phyloP scores from a whole-genome alignment of 2,797 vertebrate species.

The Pseudomugil gertrudae region DNA sequence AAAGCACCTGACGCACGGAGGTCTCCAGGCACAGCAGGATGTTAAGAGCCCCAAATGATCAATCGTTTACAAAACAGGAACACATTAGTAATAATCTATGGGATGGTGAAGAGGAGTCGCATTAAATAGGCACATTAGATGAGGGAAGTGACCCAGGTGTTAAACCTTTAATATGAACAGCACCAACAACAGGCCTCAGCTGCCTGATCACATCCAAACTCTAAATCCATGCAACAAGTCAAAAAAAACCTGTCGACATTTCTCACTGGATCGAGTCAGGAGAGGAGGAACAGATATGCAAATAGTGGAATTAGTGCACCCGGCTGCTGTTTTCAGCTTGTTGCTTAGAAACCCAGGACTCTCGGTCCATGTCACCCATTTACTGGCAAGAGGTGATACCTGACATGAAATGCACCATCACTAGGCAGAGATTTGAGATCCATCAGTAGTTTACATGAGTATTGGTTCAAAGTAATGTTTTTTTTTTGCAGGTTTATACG shows the following conservation, averaged over 20 bases:
- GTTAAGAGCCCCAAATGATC: slow-evolving; percentile 28
- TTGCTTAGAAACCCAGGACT: slow-evolving; percentile 68
- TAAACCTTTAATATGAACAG: slow-evolving; percentile 15
- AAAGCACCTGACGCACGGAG: slow-evolving; percentile 71
- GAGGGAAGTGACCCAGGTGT: slow-evolving; percentile 52
- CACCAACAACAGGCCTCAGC: slow-evolving; percentile 33
- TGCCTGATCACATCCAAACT: slow-evolving; percentile 37
- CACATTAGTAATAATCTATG: neutral
- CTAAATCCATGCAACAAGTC: slow-evolving; percentile 12
- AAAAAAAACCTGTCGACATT: slow-evolving; percentile 29
- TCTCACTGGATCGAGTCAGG: slow-evolving; percentile 14
- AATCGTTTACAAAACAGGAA: slow-evolving; percentile 15
- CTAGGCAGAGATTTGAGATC: neutral
- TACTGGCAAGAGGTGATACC: neutral
- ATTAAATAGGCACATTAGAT: neutral
- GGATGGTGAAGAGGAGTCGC: neutral
- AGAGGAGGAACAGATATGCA: slow-evolving; percentile 24
- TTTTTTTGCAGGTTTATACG: no score
- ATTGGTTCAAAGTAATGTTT: neutral
- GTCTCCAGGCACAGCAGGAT: slow-evolving; percentile 54
- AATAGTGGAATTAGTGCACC: slow-evolving; percentile 39
- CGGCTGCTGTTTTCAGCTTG: slow-evolving; percentile 43
- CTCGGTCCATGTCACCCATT: slow-evolving; percentile 22
- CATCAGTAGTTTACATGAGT: neutral
- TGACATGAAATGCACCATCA: neutral